phyloP scores from a whole-genome alignment of 2,113 vertebrate genomes.

The Triplophysa dalaica region DNA sequence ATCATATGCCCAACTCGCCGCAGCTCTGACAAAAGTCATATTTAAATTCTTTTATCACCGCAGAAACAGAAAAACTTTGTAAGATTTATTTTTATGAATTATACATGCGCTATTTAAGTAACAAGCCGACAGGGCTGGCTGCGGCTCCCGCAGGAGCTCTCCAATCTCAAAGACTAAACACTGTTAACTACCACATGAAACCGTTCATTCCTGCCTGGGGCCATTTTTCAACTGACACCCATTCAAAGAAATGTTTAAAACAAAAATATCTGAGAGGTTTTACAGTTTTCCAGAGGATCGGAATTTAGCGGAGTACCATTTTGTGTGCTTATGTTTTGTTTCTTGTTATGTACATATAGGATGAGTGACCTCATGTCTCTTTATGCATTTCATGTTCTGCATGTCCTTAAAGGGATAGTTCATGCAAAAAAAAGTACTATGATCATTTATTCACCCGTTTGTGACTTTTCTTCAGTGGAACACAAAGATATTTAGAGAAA shows the following conservation, averaged over 20 bases:
- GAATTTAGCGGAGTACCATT: no score
- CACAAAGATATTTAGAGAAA: background rate
- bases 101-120: constrained; percentile 25
- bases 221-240: background rate
- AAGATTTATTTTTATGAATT: background rate
- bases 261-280: background rate
- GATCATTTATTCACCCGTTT: no score
- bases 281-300: background rate
- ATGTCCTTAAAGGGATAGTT: no score
- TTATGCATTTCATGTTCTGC: no score
- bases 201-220: background rate
- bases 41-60: background rate
- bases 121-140: background rate
- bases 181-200: constrained; percentile 16
- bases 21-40: background rate
- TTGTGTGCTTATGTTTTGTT: no score
- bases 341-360: no score
- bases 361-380: no score
- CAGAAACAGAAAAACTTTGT: background rate
- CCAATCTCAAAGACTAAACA: constrained; percentile 5
- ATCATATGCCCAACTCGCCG: no score
- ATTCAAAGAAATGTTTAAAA: background rate
- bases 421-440: no score
- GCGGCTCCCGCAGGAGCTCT: constrained; percentile 6
- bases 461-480: no score